A percentile compares a stretch with the other conserved stretches of the same genome.
These are phyloP conservation scores for Hippocampus guttulatus DNA, from an alignment of 2,113 vertebrate genomes.

Conservation along the genomic window DNA sequence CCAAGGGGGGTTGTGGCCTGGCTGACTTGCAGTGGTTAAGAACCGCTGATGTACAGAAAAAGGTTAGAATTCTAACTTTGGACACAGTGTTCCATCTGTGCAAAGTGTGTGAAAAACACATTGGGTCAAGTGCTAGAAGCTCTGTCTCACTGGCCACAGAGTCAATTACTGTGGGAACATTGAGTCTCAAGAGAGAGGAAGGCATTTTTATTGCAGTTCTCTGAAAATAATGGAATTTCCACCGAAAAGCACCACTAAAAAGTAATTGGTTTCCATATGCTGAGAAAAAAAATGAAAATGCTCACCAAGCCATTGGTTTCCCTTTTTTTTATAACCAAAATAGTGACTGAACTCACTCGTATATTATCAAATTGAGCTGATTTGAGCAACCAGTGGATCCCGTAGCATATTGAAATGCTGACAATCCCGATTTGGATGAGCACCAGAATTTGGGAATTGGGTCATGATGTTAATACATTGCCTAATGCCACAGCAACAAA, in stretches of 20 bases:
- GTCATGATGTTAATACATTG: neutral
- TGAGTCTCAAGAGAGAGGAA: constrained; percentile 28
- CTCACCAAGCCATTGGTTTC: neutral
- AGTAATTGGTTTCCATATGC: neutral
- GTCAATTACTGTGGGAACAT: constrained; percentile 45
- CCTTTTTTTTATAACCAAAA: neutral
- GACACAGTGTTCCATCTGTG: constrained; percentile 8
- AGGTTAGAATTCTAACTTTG: neutral
- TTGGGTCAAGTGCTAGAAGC: constrained; percentile 8
- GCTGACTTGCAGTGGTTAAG: neutral
- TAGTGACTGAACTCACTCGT: neutral
- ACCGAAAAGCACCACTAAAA: constrained; percentile 13
- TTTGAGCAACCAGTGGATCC: neutral
- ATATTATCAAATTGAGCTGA: neutral
- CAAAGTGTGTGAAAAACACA: constrained; percentile 13
- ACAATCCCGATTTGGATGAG: neutral
- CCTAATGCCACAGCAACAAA: neutral
- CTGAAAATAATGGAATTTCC: constrained; percentile 2
- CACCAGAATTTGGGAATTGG: constrained; percentile 1
- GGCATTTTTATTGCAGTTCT: neutral
- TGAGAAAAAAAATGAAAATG: neutral
- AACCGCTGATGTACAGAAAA: neutral
- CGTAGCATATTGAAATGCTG: neutral
- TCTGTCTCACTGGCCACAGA: constrained; percentile 11
- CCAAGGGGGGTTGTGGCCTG: neutral